Percentiles rank a stretch among this genome's conserved stretches.
These are phyloP conservation scores for Drosophila auraria DNA, from an alignment of 1,140 invertebrate genomes.

Conservation along the genomic window DNA sequence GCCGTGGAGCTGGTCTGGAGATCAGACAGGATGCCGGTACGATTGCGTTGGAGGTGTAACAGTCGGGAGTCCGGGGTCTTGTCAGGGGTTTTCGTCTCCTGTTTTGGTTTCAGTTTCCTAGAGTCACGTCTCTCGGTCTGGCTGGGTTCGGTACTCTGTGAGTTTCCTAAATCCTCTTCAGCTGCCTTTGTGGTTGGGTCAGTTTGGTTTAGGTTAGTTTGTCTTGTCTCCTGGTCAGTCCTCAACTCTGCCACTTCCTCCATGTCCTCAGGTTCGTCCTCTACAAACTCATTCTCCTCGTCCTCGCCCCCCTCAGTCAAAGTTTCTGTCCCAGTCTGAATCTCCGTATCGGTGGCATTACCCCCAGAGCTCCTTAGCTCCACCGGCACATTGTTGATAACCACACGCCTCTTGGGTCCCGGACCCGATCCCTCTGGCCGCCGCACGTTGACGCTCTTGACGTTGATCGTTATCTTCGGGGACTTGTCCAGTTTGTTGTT, in stretches of 20 bases:
- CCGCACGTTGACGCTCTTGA: conserved; percentile 55
- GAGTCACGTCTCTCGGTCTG: conserved; percentile 13
- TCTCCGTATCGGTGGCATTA: conserved; percentile 31
- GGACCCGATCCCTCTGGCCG: conserved; percentile 35
- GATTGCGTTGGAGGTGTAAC: conserved; percentile 33
- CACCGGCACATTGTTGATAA: conserved; percentile 80
- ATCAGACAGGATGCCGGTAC: not conserved
- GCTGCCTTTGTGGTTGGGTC: not conserved
- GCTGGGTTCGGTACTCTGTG: not conserved
- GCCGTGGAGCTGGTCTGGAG: conserved; percentile 8
- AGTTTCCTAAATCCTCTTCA: not conserved
- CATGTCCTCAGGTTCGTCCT: conserved; percentile 11
- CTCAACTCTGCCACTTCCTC: conserved; percentile 23
- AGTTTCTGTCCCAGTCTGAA: conserved; percentile 6
- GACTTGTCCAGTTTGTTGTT: conserved; percentile 80
- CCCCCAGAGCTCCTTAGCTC: conserved; percentile 58
- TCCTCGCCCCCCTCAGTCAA: conserved; percentile 2
- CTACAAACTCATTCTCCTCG: conserved; percentile 7
- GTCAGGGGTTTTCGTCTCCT: conserved; percentile 2
- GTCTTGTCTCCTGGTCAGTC: not conserved
- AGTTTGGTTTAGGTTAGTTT: conserved; percentile 1
- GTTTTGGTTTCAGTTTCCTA: not conserved
- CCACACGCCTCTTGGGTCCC: conserved; percentile 55
- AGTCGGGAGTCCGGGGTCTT: conserved; percentile 11
- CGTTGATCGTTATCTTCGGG: conserved; percentile 57